phyloP scores from a whole-genome alignment of 2,113 vertebrate species.

The Passer domesticus region DNA sequence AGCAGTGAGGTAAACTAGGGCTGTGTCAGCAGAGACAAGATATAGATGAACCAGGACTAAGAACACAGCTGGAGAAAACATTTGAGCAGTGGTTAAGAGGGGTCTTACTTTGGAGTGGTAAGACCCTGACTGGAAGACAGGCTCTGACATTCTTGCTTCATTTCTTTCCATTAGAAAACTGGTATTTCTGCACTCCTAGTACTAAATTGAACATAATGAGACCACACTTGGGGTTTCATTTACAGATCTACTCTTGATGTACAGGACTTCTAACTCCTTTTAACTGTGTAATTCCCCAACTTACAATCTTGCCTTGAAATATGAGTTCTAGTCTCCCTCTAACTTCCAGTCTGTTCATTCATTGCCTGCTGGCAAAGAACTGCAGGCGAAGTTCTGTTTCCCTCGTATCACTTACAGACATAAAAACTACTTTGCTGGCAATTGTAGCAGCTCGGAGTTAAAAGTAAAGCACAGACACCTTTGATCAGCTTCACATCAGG shows the following conservation, averaged over 20 bases:
- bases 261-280: background rate
- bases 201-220: background rate
- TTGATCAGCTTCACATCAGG: background rate
- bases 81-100: background rate
- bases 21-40: background rate
- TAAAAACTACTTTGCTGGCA: background rate
- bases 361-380: background rate
- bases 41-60: background rate
- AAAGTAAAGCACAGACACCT: background rate
- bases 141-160: background rate
- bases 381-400: background rate
- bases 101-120: background rate
- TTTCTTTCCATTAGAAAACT: background rate
- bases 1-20: background rate
- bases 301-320: conserved; percentile 15
- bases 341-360: background rate
- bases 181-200: background rate
- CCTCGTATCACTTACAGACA: background rate
- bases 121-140: background rate
- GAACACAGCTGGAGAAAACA: background rate
- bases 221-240: background rate
- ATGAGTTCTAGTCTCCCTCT: background rate
- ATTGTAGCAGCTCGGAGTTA: background rate
- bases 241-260: background rate
- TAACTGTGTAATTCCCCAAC: background rate